Base-by-base conservation (phyloP, 2,888 invertebrate species). In the Nebria salina region DNA sequence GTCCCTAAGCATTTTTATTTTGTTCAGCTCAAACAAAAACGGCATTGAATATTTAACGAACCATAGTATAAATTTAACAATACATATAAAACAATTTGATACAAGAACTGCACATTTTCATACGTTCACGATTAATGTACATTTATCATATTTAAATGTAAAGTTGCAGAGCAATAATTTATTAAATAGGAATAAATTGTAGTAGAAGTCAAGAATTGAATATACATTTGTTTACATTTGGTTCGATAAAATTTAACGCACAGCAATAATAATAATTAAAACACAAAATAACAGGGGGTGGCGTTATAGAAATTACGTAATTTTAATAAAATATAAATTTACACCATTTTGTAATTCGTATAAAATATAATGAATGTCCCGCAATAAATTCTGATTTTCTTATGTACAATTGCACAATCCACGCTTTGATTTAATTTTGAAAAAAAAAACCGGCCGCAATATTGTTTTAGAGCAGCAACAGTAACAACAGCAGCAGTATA, bases 341-440 rank as follows among this genome's bases (percentile, higher is more conserved):
- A 85, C 81, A 83, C 82, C 76, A 83, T 83, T 76, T 77, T 80
- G 82, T 76, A 83, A 82, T 76, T 77, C 76, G 82, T 83, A 83
- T 83, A 89, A 81, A 89, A 90, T 87, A 89, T 90, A 90, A 90
- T 90, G 90, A 90, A 90, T 90, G 90, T 90, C 90, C 89, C 89
- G 89, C 90, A 88, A 89, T 88, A 89, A 54, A 54, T 54, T 89
- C 87, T 89, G 89, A 90, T 89, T 89, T 88, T 89, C 88, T 76
- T 88, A 89, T 89, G 84, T 89, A 89, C 89, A 89, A 89, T 89
- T 89, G 89, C 89, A 89, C 88, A 76, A 76, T 87, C 86, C 85
- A 75, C 75, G 75, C 15, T 75, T 41, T 64, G 7, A 43, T 20
- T 75, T 64, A 15, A 41, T 75, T 75, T 75, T 11, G 54, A 54